Evolutionary conservation across 1,140 invertebrate genomes (phyloP).

Genomic region (Nephila pilipes): DNA sequence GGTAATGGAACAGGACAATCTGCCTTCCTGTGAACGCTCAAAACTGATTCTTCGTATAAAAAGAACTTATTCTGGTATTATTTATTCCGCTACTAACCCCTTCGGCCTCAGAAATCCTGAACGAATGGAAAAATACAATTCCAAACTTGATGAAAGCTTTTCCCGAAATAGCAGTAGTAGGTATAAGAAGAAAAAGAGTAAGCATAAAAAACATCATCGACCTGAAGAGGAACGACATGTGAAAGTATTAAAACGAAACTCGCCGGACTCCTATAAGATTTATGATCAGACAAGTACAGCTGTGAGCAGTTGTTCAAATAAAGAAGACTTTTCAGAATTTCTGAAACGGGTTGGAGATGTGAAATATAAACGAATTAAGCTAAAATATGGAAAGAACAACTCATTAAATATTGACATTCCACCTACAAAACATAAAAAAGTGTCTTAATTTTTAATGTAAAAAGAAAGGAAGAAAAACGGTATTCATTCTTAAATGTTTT

Average conservation of each 20-base stretch:
- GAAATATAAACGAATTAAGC: conserved; percentile 64
- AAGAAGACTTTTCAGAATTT: conserved; percentile 60
- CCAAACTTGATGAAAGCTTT: conserved; percentile 13
- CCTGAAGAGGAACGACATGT: background rate
- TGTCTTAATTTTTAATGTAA: conserved; percentile 71
- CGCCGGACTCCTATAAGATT: conserved; percentile 15
- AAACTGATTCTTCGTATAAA: conserved; percentile 71
- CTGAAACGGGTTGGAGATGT: conserved; percentile 62
- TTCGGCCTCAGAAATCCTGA: conserved; percentile 47
- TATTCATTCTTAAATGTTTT: conserved; percentile 58
- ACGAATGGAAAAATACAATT: conserved; percentile 19
- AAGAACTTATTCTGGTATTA: conserved; percentile 56
- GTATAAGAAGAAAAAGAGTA: conserved; percentile 71
- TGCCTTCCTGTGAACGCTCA: conserved; percentile 62
- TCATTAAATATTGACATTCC: conserved; percentile 75
- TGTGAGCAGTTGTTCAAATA: background rate
- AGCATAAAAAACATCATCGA: conserved; percentile 68
- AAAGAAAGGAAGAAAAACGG: background rate
- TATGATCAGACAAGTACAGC: background rate
- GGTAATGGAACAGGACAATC: conserved; percentile 28
- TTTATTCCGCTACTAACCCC: conserved; percentile 61
- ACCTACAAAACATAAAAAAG: conserved; percentile 72
- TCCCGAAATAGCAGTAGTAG: conserved; percentile 46
- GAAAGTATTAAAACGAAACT: conserved; percentile 55
- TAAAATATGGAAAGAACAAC: conserved; percentile 68